These are phyloP conservation scores for Amaurobius ferox DNA, from an alignment of 2,888 invertebrate genomes.

Conservation along the genomic window DNA sequence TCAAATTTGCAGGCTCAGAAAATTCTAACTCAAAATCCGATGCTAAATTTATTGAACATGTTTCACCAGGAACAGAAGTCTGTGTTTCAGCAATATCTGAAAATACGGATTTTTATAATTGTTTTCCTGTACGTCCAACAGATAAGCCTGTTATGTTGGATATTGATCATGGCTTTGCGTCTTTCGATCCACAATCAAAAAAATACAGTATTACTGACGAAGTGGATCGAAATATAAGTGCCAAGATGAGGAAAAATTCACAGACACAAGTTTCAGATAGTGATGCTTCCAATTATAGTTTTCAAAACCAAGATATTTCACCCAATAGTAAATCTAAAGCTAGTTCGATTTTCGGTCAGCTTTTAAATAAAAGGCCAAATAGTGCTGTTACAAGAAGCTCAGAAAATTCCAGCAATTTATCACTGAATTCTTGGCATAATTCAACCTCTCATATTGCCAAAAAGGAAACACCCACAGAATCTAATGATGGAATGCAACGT, in stretches of 20 bases:
- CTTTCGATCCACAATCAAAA: not conserved
- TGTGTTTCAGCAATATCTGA: not conserved
- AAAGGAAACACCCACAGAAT: not conserved
- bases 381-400: not conserved
- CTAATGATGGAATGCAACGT: constrained; percentile 75
- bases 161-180: not conserved
- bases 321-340: not conserved
- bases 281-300: not conserved
- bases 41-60: not conserved
- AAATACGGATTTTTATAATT: not conserved
- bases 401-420: not conserved
- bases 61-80: not conserved
- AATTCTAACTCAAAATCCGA: not conserved
- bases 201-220: not conserved
- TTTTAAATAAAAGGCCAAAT: constrained; percentile 34
- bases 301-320: not conserved
- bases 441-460: not conserved
- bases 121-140: not conserved
- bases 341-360: constrained; percentile 9
- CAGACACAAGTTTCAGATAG: not conserved
- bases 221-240: not conserved
- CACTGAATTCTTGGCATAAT: not conserved
- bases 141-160: not conserved
- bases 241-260: not conserved
- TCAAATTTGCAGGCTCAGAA: not conserved